Conservation (phyloP, 2,888 invertebrate species). For the Ptychoptera contaminata region DNA sequence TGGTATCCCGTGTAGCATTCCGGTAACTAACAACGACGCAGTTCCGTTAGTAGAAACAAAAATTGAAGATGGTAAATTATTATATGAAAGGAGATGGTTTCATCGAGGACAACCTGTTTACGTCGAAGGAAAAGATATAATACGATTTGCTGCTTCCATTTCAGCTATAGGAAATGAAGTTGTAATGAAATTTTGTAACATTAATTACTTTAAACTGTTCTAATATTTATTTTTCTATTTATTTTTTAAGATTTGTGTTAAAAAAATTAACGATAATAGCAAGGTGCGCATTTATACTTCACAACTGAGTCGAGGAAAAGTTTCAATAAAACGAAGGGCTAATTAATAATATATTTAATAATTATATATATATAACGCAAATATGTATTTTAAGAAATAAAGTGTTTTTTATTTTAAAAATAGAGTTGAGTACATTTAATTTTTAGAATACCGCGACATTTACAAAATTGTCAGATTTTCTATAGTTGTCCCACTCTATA, state of each 20-base stretch:
- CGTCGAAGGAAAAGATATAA: conserved; percentile 74
- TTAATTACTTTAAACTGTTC: not conserved
- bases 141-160: conserved; percentile 76
- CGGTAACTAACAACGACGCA: not conserved
- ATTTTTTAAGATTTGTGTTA: conserved; percentile 82
- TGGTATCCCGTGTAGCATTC: not conserved
- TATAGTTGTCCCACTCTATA: not conserved
- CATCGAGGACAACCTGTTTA: conserved; percentile 87
- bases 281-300: conserved; percentile 73
- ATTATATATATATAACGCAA: too few relatives aligned
- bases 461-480: too few relatives aligned
- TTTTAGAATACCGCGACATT: not conserved
- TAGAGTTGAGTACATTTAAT: not conserved
- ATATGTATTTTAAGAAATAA: too few relatives aligned
- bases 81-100: conserved; percentile 90
- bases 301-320: conserved; percentile 75
- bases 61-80: conserved; percentile 86
- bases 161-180: conserved; percentile 82
- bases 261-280: conserved; percentile 59
- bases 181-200: conserved; percentile 35
- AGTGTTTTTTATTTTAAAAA: not conserved
- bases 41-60: conserved; percentile 55
- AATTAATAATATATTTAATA: too few relatives aligned
- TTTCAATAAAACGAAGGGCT: conserved; percentile 72
- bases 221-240: not conserved